Percentiles rank a stretch among this genome's conserved stretches.
These are phyloP conservation scores for Zoanthus sansibaricus DNA, from an alignment of 92 coral and sea anemone species.

Conservation along the genomic window DNA sequence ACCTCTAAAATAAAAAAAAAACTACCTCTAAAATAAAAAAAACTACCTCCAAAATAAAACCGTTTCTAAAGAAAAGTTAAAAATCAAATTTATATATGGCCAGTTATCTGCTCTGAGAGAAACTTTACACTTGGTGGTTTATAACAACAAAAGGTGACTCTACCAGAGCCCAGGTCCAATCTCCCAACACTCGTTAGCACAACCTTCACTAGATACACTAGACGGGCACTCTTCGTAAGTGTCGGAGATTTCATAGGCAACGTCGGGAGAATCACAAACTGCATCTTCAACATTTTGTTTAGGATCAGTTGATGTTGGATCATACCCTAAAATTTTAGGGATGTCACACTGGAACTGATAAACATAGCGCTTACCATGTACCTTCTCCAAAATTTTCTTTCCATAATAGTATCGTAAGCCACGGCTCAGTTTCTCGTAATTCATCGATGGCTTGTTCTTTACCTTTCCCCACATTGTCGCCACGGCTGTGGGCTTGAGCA, in stretches of 20 bases:
- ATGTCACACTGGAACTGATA: slow-evolving; percentile 95
- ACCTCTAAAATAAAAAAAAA: too few relatives aligned
- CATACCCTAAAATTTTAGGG: slow-evolving; percentile 88
- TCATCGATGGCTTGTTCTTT: slow-evolving; percentile 96
- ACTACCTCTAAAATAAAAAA: too few relatives aligned
- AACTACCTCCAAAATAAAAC: not conserved
- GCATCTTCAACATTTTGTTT: slow-evolving; percentile 79
- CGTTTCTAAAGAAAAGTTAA: not conserved
- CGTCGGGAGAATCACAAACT: slow-evolving; percentile 83
- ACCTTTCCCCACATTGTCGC: slow-evolving; percentile 94
- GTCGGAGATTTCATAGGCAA: slow-evolving; percentile 67
- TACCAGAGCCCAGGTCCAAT: slow-evolving; percentile 52
- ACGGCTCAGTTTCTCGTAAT: slow-evolving; percentile 96
- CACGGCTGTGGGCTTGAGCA: slow-evolving; percentile 77
- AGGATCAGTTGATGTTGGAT: slow-evolving; percentile 80
- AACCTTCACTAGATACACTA: slow-evolving; percentile 52
- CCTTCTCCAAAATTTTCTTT: slow-evolving; percentile 91
- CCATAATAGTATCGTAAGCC: slow-evolving; percentile 97
- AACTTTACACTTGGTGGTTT: slow-evolving; percentile 28
- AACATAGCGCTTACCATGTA: slow-evolving; percentile 95
- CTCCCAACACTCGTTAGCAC: slow-evolving; percentile 41
- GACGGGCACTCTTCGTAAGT: slow-evolving; percentile 61
- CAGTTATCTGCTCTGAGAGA: slow-evolving; percentile 33
- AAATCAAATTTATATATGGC: slow-evolving; percentile 9
- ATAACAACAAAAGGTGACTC: slow-evolving; percentile 39